Evolutionary conservation across 2,888 invertebrate genomes (phyloP), one percentile per base, ranked within the genome.

Genomic region (Brenthis ino): DNA sequence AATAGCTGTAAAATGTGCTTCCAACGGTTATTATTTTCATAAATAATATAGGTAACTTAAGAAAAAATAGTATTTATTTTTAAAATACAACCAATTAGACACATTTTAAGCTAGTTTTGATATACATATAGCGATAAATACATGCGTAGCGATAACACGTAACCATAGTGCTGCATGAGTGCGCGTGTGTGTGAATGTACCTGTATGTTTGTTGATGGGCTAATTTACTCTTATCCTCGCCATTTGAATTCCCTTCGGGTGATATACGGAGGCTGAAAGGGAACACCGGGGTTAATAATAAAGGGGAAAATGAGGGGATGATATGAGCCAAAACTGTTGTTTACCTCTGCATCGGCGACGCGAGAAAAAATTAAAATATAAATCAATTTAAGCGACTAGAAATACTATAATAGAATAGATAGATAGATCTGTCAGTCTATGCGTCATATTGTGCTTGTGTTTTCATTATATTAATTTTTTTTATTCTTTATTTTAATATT

Each of bases 121-220:
- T 20, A 43, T 43, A 61, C 16, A 67, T 13, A 55, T 51, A 61
- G 61, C 67, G 53, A 43, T 37, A 8, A 60, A 67, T 33, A 61
- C 67, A 67, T 67, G 61, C 67, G 37, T 53, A 61, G 67, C 50
- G 3, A 48, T 28, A n/a, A 53, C 53, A 66, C 57, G 68, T 47
- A 66, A 71, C 48, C 51, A 55, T 70, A 65, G 73, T 73, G 72
- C 70, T 57, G 66, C 57, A 68, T 73, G 70, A 63, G 61, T 54
- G 69, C 68, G 70, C 54, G 55, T 68, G 72, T 77, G 80, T 80
- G 80, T 82, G 77, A 75, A 89, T 90, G 85, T 94, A 96, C 96
- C 95, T 95, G 94, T 96, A 96, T 70, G 96, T 96, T 92, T 96
- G 96, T 84, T 96, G 95, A 91, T 96, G 85, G 93, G 93, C 82